These are phyloP conservation scores for Heliconius charithonia DNA, from an alignment of 2,888 invertebrate genomes.

Conservation along the genomic window DNA sequence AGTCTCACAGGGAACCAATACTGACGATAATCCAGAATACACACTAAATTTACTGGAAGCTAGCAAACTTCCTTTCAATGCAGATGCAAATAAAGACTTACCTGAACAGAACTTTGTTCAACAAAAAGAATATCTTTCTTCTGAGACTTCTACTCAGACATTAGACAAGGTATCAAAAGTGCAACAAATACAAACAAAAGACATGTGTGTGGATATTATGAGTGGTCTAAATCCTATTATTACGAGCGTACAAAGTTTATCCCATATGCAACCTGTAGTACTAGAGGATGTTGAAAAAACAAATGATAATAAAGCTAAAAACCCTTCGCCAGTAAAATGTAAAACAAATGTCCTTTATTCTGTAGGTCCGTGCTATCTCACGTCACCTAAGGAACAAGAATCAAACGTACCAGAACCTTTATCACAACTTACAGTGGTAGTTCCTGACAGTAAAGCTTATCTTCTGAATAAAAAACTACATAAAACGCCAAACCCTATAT, in stretches of 20 bases:
- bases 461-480: conserved; percentile 25
- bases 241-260: conserved; percentile 23
- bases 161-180: background rate
- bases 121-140: background rate
- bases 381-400: background rate
- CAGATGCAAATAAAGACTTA: background rate
- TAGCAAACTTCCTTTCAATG: conserved; percentile 3
- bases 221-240: conserved; percentile 9
- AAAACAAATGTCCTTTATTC: conserved; percentile 4
- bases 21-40: conserved; percentile 36
- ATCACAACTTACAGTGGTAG: background rate
- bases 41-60: conserved; percentile 25
- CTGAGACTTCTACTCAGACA: background rate
- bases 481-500: conserved; percentile 55
- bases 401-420: background rate
- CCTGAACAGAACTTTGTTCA: background rate
- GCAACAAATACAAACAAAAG: background rate
- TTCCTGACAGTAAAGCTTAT: background rate
- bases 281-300: background rate
- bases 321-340: background rate
- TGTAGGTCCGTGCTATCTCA: background rate
- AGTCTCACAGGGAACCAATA: conserved; percentile 27
- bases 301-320: background rate
- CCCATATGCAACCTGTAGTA: background rate
- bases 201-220: background rate